Conservation (phyloP, 2,113 vertebrate species). For the Dasyurus viverrinus region DNA sequence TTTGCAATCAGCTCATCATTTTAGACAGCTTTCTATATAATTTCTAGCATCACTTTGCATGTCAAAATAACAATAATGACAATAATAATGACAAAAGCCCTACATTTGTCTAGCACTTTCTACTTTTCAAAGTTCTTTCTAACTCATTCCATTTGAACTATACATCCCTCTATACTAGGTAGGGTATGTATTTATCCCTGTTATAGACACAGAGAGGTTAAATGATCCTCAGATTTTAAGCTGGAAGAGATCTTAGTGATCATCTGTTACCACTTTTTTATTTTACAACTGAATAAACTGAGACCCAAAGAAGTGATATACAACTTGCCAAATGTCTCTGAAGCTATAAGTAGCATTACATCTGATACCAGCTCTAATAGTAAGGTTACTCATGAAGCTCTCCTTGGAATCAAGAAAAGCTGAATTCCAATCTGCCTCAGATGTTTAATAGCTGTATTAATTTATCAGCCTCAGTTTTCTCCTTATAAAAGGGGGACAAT, state of each 20-base stretch:
- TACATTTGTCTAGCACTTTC: not conserved
- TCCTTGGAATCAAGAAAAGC: not conserved
- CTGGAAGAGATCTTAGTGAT: not conserved
- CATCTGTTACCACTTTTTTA: not conserved
- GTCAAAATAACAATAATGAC: not conserved
- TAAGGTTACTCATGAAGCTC: not conserved
- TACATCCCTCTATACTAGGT: not conserved
- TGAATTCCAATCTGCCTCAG: not conserved
- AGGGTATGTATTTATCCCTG: not conserved
- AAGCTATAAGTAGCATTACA: not conserved
- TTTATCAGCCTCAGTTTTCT: not conserved
- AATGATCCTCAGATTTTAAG: not conserved
- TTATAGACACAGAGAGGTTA: not conserved
- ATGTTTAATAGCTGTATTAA: not conserved
- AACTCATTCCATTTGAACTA: not conserved
- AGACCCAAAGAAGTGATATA: not conserved
- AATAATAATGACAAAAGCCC: not conserved
- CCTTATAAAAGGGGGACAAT: not conserved
- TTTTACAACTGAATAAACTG: not conserved
- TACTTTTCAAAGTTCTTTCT: not conserved
- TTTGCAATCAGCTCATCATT: slow-evolving; percentile 23
- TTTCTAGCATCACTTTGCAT: slow-evolving; percentile 25
- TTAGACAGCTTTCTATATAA: slow-evolving; percentile 8
- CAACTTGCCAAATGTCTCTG: not conserved
- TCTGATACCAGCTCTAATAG: not conserved